These are phyloP conservation scores for Coregonus ussuriensis DNA, from an alignment of 2,797 vertebrate genomes.

Conservation along the genomic window DNA sequence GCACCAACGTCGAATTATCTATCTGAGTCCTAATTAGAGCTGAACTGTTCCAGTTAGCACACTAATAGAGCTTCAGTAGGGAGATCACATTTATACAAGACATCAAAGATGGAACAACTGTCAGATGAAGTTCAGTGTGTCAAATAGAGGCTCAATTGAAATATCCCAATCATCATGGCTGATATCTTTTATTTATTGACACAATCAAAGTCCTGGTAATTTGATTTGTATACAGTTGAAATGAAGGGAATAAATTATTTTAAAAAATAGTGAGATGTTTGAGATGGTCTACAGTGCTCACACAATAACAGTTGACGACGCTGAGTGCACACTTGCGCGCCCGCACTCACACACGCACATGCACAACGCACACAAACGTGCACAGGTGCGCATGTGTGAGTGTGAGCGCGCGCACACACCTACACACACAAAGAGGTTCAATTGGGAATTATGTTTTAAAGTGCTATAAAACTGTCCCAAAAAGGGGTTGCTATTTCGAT, in stretches of 20 bases:
- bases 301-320: neutral
- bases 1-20: constrained; percentile 92
- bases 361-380: neutral
- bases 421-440: neutral
- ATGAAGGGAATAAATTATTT: neutral
- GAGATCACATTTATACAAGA: constrained; percentile 87
- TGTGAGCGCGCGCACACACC: neutral
- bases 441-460: neutral
- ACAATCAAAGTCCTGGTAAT: constrained; percentile 1
- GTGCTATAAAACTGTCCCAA: neutral
- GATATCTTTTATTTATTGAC: neutral
- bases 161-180: constrained; percentile 14
- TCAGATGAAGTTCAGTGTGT: constrained; percentile 76
- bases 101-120: constrained; percentile 90
- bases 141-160: constrained; percentile 38
- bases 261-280: neutral
- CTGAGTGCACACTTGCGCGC: neutral
- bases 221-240: neutral
- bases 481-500: constrained; percentile 3
- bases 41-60: constrained; percentile 94
- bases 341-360: neutral
- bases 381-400: neutral
- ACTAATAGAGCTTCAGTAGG: constrained; percentile 89
- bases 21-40: constrained; percentile 95
- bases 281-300: neutral